Evolutionary conservation across 2,113 vertebrate species (phyloP).

Genomic region (Candoia aspera): DNA sequence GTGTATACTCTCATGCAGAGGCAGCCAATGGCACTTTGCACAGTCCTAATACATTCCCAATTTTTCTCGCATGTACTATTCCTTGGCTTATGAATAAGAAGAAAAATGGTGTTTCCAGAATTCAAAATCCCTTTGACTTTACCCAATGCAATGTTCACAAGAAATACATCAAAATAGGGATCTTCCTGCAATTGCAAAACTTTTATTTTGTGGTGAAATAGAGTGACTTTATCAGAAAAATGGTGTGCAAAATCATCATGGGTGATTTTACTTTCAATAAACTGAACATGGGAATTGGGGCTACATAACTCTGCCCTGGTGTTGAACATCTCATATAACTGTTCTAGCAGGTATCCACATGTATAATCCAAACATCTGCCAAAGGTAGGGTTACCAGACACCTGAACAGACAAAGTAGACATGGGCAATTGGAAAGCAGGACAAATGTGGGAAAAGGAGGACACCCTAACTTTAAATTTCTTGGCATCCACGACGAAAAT

Average conservation of each 20-base stretch:
- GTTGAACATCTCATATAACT: no score
- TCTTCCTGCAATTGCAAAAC: fast-evolving
- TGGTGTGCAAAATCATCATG: background rate
- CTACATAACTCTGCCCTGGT: no score
- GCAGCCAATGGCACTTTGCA: background rate
- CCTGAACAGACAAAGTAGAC: no score
- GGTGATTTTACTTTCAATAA: background rate
- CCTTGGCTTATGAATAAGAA: background rate
- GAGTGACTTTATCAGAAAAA: background rate
- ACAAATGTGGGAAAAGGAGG: no score
- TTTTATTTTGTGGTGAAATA: background rate
- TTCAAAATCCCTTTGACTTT: background rate
- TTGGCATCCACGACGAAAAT: no score
- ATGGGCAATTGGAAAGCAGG: no score
- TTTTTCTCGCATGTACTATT: background rate
- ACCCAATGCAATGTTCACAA: background rate
- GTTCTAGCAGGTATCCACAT: no score
- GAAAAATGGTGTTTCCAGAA: background rate
- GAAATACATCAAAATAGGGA: background rate
- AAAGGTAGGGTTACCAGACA: no score
- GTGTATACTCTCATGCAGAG: background rate
- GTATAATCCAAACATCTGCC: no score
- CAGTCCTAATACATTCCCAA: background rate
- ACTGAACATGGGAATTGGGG: no score
- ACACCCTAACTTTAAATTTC: no score